Evolutionary conservation across 2,113 vertebrate species (phyloP).

Genomic region (Zosterops borbonicus): DNA sequence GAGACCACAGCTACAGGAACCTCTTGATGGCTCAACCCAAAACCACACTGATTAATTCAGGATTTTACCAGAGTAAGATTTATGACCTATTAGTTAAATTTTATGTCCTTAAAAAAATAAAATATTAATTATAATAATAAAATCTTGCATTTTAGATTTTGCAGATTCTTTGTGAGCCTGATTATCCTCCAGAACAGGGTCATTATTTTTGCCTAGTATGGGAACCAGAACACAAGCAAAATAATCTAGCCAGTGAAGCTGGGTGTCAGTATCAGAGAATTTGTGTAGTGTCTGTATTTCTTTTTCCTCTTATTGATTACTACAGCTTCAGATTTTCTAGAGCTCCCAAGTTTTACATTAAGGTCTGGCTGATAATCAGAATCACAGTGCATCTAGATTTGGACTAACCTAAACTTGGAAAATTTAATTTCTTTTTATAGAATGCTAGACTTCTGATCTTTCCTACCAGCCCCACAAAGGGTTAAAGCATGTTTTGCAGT

Average conservation of each 20-base stretch:
- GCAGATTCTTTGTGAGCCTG: not conserved
- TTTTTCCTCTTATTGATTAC: not conserved
- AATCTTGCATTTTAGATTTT: not conserved
- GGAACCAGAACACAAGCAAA: not conserved
- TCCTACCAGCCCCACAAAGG: not conserved
- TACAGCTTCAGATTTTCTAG: not conserved
- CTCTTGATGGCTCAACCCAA: not conserved
- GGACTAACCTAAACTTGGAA: not conserved
- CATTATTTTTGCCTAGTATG: not conserved
- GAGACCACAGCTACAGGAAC: not conserved
- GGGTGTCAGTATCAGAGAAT: not conserved
- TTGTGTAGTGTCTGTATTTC: not conserved
- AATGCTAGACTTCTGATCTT: not conserved
- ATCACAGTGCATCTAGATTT: not conserved
- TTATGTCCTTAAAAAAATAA: not conserved
- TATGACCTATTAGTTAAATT: not conserved
- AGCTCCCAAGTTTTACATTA: not conserved
- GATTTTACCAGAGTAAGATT: not conserved
- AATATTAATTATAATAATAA: not conserved
- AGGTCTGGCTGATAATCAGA: not conserved
- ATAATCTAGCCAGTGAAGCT: not conserved
- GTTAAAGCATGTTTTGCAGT: not conserved
- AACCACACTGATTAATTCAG: not conserved
- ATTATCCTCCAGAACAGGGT: not conserved
- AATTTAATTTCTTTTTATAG: not conserved